Percentiles rank a stretch among this genome's conserved stretches.
Conservation (phyloP, 2,797 vertebrate species). For the Lithobates sylvaticus region DNA sequence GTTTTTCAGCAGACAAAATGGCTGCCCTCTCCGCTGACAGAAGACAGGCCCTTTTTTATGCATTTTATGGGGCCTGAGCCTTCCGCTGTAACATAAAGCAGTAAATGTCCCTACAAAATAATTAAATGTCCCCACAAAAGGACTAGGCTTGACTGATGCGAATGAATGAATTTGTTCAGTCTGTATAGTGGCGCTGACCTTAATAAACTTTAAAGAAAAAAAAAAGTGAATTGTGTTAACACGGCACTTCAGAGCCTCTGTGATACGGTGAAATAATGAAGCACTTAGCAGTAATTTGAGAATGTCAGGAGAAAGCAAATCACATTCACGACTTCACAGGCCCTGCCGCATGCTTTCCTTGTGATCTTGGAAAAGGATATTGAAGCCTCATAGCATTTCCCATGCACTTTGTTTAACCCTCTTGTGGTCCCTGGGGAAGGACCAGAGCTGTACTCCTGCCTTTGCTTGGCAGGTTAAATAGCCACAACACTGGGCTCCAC, state of each 20-base stretch:
- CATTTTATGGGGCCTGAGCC: background rate
- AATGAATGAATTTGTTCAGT: conserved; percentile 4
- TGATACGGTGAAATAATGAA: conserved; percentile 46
- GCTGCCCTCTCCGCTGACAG: too few species aligned
- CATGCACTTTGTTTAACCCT: conserved; percentile 48
- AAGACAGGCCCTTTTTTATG: background rate
- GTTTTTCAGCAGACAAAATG: too few species aligned
- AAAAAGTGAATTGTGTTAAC: conserved; percentile 24
- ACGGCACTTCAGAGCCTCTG: conserved; percentile 45
- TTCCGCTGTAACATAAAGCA: background rate
- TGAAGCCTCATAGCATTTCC: conserved; percentile 49
- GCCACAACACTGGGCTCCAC: background rate
- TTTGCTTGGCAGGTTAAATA: background rate
- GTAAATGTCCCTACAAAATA: conserved; percentile 4
- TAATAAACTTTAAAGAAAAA: conserved; percentile 18
- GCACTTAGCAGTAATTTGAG: conserved; percentile 57
- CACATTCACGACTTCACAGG: conserved; percentile 39
- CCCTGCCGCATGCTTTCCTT: conserved; percentile 40
- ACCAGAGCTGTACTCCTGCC: background rate
- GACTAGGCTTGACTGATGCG: background rate
- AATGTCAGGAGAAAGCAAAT: conserved; percentile 54
- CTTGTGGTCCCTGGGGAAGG: conserved; percentile 25
- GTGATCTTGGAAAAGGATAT: conserved; percentile 40
- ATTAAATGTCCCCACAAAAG: background rate
- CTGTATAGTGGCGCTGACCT: background rate